These are phyloP conservation scores for Hypomesus transpacificus DNA, from an alignment of 2,113 vertebrate genomes.

Conservation along the genomic window DNA sequence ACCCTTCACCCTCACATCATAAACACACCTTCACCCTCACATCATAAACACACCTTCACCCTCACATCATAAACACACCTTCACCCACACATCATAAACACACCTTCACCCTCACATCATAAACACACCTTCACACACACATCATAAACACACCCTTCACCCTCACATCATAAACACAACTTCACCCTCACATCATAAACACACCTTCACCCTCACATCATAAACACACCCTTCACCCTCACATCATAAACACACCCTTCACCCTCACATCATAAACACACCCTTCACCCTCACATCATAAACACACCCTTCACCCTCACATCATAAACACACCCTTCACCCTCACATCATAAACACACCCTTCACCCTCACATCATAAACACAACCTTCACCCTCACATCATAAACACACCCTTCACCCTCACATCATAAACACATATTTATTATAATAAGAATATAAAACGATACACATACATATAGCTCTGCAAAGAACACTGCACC, in stretches of 20 bases:
- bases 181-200: conserved; percentile 5
- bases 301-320: conserved; percentile 21
- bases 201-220: conserved; percentile 1
- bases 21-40: conserved; percentile 7
- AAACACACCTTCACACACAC: conserved; percentile 19
- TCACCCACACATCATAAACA: conserved; percentile 17
- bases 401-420: conserved; percentile 18
- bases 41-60: conserved; percentile 20
- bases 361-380: conserved; percentile 2
- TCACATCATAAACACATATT: no score
- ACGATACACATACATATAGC: no score
- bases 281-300: no score
- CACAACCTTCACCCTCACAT: conserved; percentile 4
- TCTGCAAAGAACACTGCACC: no score
- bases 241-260: conserved; percentile 17
- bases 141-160: conserved; percentile 24
- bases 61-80: conserved; percentile 18
- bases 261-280: conserved; percentile 17
- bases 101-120: no score
- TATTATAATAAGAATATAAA: no score
- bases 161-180: conserved; percentile 17
- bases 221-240: conserved; percentile 21
- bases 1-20: background rate
- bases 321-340: conserved; percentile 18
- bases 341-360: conserved; percentile 16